Evolutionary conservation across 92 coral and sea anemone genomes (phyloP).

Genomic region (Phenganax marumi): DNA sequence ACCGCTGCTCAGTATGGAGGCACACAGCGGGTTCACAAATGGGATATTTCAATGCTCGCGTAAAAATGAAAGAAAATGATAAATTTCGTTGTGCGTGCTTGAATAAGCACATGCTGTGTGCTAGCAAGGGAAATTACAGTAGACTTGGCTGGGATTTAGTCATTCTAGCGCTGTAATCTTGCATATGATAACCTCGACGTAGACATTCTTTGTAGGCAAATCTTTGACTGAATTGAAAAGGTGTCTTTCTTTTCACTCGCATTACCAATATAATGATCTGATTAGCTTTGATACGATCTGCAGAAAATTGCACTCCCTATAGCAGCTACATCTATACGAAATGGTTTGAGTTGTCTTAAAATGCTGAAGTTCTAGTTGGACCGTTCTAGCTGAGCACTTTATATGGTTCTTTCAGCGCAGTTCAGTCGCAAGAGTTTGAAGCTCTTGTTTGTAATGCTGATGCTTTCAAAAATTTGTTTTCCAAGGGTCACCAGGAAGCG

Average conservation of each 20-base stretch:
- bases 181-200: not conserved
- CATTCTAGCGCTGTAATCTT: not conserved
- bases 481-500: not conserved
- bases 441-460: not conserved
- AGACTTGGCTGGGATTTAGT: not conserved
- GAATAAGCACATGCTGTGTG: not conserved
- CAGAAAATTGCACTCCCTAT: no score
- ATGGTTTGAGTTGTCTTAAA: not conserved
- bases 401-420: not conserved
- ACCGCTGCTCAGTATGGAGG: not conserved
- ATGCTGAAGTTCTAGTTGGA: not conserved
- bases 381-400: not conserved
- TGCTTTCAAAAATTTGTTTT: not conserved
- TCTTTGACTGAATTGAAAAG: not conserved
- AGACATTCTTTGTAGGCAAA: not conserved
- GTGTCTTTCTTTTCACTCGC: no score
- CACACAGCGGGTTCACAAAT: not conserved
- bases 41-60: conserved; percentile 24
- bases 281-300: no score
- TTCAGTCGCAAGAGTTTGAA: not conserved
- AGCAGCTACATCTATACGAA: no score
- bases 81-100: not conserved
- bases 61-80: not conserved
- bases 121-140: not conserved
- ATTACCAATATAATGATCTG: no score